Base-by-base conservation (phyloP, 2,113 vertebrate species). In the Lagenorhynchus albirostris region DNA sequence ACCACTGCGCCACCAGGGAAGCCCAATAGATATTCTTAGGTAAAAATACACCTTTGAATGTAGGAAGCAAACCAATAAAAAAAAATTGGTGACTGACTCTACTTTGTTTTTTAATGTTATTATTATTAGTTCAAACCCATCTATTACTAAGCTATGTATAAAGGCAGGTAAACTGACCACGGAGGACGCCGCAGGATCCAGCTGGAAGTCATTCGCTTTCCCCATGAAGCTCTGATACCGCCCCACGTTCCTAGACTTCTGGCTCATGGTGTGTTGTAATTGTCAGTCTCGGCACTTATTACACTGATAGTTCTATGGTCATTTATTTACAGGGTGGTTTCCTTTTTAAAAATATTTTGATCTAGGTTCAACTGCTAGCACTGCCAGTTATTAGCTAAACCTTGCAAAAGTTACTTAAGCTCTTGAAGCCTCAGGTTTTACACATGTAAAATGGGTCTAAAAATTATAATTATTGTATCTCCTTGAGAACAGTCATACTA, bases 21-120 rank as follows among this genome's bases (percentile, higher is more conserved):
- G 41, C 41, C 41, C 41, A 87, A 89, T 11, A 96, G 91, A 85
- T 67, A 55, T 33, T 91, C 95, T 89, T 80, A 91, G 76, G 91
- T 93, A 95, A 97, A 95, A 97, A 95, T 47, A 94, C 29, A 93
- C 33, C 38, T 63, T 85, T 68, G 88, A 88, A 94, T 7, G 65
- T 20, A 95, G 93, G 44, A 92, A 94, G 65, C 31, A 94, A 82
- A 91, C 87, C 91, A 96, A 87, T 96, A 93, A 50, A 62, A 82
- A 88, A 85, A 83, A 88, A 85, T 21, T 91, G 77, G 87, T 29
- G 18, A 96, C 79, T 70, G 87, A 89, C 71, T 91, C 62, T 84
- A 80, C 33, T 81, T 93, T 41, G 25, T 41, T 88, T 90, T 89
- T 50, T 83, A 91, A 47, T 55, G 80, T 88, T 82, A 76, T 47